A percentile compares a stretch with the other conserved stretches of the same genome.
phyloP scores from a whole-genome alignment of 2,113 vertebrate genomes.

The Poicephalus gulielmi region DNA sequence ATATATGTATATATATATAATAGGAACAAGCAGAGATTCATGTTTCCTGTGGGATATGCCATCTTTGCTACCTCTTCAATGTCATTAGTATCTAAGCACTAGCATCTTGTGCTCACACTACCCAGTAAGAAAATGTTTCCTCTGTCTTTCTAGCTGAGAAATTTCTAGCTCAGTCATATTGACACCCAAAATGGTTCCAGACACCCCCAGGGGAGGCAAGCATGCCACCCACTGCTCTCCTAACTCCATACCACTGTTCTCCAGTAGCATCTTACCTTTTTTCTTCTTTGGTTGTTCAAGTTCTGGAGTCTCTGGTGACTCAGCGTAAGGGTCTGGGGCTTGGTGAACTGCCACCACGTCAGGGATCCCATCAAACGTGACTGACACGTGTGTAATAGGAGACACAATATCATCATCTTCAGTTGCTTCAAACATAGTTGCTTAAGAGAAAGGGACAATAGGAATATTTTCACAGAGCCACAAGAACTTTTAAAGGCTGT shows the following conservation, averaged over 20 bases:
- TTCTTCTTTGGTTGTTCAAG: slow-evolving; percentile 85
- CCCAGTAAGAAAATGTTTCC: neutral
- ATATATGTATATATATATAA: neutral
- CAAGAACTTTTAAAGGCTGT: neutral
- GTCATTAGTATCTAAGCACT: neutral
- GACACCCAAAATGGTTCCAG: neutral
- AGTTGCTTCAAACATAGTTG: slow-evolving; percentile 78
- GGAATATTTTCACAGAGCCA: neutral
- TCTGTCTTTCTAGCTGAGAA: neutral
- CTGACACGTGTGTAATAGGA: slow-evolving; percentile 87
- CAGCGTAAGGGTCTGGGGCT: slow-evolving; percentile 68
- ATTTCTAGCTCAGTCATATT: neutral
- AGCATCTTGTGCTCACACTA: neutral
- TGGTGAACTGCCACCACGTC: slow-evolving; percentile 83
- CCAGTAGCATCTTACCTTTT: slow-evolving; percentile 77
- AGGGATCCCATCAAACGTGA: slow-evolving; percentile 85
- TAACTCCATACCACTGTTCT: neutral
- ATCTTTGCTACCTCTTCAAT: neutral
- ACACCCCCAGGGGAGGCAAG: rapidly evolving
- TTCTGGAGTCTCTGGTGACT: slow-evolving; percentile 70
- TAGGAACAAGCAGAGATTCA: neutral
- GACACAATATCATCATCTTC: slow-evolving; percentile 83
- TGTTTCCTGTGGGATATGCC: neutral
- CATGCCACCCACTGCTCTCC: neutral
- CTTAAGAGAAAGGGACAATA: slow-evolving; percentile 58